phyloP scores from a whole-genome alignment of 2,888 invertebrate genomes.

The Noctua comes region DNA sequence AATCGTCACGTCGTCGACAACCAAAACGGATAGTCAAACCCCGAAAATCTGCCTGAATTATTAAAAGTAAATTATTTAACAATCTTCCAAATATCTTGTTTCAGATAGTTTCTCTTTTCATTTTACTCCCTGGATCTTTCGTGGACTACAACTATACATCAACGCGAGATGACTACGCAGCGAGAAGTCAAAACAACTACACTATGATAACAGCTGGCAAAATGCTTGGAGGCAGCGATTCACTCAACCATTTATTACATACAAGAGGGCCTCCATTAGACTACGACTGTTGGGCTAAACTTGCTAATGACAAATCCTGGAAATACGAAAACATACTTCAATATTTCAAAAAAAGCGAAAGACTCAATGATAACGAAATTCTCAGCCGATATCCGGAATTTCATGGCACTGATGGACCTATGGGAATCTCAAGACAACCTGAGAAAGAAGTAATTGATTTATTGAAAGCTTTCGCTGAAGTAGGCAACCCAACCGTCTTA shows the following conservation, averaged over 20 bases:
- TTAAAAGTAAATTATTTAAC: no score
- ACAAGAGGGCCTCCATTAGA: conserved; percentile 24
- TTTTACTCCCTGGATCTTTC: conserved; percentile 4
- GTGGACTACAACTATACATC: conserved; percentile 43
- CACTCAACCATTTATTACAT: conserved; percentile 41
- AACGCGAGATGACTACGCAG: conserved; percentile 24
- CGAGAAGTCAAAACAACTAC: conserved; percentile 28
- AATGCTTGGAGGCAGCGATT: conserved; percentile 48
- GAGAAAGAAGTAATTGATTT: conserved; percentile 17
- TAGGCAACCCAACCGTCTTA: conserved; percentile 42
- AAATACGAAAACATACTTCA: conserved; percentile 38
- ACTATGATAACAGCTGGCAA: conserved; percentile 49
- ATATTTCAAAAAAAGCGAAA: conserved; percentile 51
- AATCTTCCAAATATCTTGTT: background rate
- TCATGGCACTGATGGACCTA: conserved; percentile 54
- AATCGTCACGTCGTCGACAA: no score
- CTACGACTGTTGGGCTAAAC: conserved; percentile 41
- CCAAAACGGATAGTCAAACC: no score
- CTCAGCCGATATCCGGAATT: conserved; percentile 18
- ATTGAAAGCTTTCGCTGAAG: conserved; percentile 53
- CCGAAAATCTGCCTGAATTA: no score
- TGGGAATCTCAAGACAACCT: conserved; percentile 38
- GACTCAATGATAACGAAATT: conserved; percentile 19
- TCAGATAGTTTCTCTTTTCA: conserved; percentile 20
- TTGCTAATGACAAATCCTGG: conserved; percentile 37